Evolutionary conservation across 2,888 invertebrate genomes (phyloP), one percentile per base, ranked within the genome.

Genomic region (Mystacides longicornis): DNA sequence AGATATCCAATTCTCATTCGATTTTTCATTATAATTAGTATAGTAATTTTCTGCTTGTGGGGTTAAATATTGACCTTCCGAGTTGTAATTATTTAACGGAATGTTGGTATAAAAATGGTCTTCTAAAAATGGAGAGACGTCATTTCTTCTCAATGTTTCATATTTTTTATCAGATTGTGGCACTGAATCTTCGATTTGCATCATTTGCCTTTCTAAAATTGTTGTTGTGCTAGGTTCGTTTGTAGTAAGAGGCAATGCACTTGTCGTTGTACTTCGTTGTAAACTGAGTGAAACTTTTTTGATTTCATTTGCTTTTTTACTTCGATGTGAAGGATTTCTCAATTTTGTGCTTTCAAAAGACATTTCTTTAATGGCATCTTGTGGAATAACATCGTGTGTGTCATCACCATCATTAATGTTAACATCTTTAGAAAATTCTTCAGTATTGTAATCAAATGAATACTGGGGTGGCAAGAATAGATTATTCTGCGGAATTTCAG

Each of bases 81-180:
- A 18, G 20, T 49, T 49, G 43, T 18, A 43, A 21, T 42, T 33
- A 42, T 54, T 54, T 16, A 54, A 49, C 9, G 54, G 54, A 21
- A 49, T 42, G 3, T 49, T 19, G 23, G 49, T 23, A 7, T 45
- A 20, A 7, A 16, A 5, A 23, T n/a, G 23, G 11, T 23, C 23
- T 23, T 48, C 7, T 11, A 3, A 9, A 21, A 9, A 48, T 14
- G 23, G 3, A 2, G 23, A 48, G 23, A 3, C 5, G 18, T 48
- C 49, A 21, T 48, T 23, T 48, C 49, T 22, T 16, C 49, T 22
- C 9, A 23, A 11, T 16, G 49, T 11, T 23, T 9, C 4, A 21
- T 3, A 48, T 11, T 48, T 16, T 3, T n/a, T 23, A 23, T 48
- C 20, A 5, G 14, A 7, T 7, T 7, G 5, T 14, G 14, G 3